A percentile compares a stretch with the other conserved stretches of the same genome.
Evolutionary conservation across 1,140 invertebrate species (phyloP).

Genomic region (Apis cerana): DNA sequence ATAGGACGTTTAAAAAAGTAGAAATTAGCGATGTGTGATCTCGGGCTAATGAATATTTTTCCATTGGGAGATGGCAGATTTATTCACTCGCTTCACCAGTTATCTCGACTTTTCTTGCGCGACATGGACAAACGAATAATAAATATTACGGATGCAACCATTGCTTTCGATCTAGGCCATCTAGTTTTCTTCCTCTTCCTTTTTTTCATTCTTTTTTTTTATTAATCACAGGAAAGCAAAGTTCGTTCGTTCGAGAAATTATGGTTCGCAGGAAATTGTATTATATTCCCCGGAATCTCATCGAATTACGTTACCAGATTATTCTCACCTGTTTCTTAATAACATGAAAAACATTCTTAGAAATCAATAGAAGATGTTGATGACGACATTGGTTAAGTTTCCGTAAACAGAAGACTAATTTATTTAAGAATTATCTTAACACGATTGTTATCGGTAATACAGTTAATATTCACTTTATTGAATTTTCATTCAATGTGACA

Average conservation of each 20-base stretch:
- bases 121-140: neutral
- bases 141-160: neutral
- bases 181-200: too few species aligned
- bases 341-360: neutral
- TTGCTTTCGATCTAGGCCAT: neutral
- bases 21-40: neutral
- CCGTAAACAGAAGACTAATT: slow-evolving; percentile 32
- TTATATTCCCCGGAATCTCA: neutral
- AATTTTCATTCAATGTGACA: slow-evolving; percentile 44
- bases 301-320: neutral
- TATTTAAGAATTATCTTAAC: slow-evolving; percentile 50
- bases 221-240: neutral
- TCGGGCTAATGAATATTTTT: neutral
- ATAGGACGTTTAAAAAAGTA: neutral
- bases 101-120: neutral
- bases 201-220: neutral
- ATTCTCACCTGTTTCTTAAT: neutral
- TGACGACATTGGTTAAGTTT: slow-evolving; percentile 13
- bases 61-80: neutral
- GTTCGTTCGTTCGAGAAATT: neutral
- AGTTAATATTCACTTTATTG: slow-evolving; percentile 55
- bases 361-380: neutral
- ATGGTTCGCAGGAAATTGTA: neutral
- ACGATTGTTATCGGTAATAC: slow-evolving; percentile 28
- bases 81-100: neutral